Evolutionary conservation across 2,888 invertebrate species (phyloP), one percentile per base, ranked within the genome.

Genomic region (Chymomyza caudatula): DNA sequence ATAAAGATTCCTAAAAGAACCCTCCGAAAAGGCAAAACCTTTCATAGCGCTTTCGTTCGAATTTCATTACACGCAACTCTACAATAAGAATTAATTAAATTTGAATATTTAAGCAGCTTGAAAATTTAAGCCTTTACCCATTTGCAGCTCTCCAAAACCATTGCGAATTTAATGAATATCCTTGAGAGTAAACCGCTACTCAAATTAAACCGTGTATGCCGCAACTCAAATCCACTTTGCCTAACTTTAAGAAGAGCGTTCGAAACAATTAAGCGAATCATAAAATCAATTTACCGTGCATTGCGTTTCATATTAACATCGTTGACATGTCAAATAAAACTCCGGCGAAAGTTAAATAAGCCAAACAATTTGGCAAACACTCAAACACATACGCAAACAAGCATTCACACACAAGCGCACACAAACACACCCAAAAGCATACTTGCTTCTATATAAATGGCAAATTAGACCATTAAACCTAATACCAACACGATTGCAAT

Each of bases 401-500:
- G 37, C 17, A 55, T 19, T n/a, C 15, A 29, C 8, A 17, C 17
- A 55, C 42, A 42, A 37, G 11, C 29, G 52, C 51, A 54, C 22
- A 54, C 59, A 37, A 59, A 37, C 57, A 29, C 55, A 57, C 57
- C 60, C 17, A 61, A 29, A 62, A 43, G 47, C 47, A 60, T 29
- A 60, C 22, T 25, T 20, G 15, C 22, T 23, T 20, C 49, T 47
- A 60, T 42, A 49, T n/a, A 59, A 5, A 70, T 71, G 67, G 65
- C 65, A 82, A 84, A 86, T 82, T 84, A 78, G 74, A 76, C 69
- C 73, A 84, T 82, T 86, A 86, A 81, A 78, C 74, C 69, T 81
- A 84, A 82, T 86, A 70, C 86, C 86, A 86, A 86, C 86, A 86
- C 82, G 82, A 86, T 82, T 82, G 82, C 85, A 86, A 82, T 82